phyloP scores from a whole-genome alignment of 2,113 vertebrate genomes.

The Limnothrissa miodon region DNA sequence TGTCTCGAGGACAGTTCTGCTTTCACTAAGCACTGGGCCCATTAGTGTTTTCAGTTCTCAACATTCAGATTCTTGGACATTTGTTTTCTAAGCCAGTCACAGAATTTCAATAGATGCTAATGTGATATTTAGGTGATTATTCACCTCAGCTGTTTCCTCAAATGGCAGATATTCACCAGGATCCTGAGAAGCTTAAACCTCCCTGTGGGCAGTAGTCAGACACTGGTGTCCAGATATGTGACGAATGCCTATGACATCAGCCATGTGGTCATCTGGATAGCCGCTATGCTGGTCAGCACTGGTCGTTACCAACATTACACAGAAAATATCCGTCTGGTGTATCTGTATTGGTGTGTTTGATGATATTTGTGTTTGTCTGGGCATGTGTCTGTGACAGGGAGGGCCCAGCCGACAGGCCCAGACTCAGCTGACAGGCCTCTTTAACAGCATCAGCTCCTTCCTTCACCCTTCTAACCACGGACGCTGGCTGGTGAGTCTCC shows the following conservation, averaged over 20 bases:
- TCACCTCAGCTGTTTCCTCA: not conserved
- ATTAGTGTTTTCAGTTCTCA: not conserved
- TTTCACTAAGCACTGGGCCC: not conserved
- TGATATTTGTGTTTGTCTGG: not conserved
- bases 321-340: not conserved
- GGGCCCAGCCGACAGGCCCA: conserved; percentile 93
- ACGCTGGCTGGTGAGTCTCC: conserved; percentile 92
- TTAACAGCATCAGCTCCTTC: conserved; percentile 94
- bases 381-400: conserved; percentile 72
- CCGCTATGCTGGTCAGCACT: conserved; percentile 89
- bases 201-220: conserved; percentile 94
- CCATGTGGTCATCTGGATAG: conserved; percentile 95
- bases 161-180: conserved; percentile 91
- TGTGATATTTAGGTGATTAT: not conserved
- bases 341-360: not conserved
- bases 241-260: conserved; percentile 94
- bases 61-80: not conserved
- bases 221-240: conserved; percentile 86
- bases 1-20: not conserved
- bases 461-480: conserved; percentile 97
- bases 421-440: conserved; percentile 89
- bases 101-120: not conserved
- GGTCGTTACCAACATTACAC: not conserved
- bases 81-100: not conserved
- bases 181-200: conserved; percentile 95